Conservation (phyloP, 1,140 invertebrate genomes). For the Nymphalis io region DNA sequence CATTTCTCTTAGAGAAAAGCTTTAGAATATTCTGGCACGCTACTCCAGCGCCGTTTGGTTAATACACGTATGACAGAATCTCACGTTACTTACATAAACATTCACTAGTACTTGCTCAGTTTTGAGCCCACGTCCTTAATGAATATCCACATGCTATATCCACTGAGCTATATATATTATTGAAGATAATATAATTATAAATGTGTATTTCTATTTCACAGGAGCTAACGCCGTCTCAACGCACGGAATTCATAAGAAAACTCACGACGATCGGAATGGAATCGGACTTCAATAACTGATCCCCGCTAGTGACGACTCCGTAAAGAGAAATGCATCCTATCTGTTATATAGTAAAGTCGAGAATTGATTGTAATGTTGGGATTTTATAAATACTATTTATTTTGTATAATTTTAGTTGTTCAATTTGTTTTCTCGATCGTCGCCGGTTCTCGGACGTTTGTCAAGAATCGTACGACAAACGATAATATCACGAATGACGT, state of each 20-base stretch:
- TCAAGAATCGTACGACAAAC: background rate
- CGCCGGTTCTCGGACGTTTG: background rate
- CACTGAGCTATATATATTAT: background rate
- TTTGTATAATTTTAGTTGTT: background rate
- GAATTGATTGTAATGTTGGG: background rate
- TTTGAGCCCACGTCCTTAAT: too few relatives aligned
- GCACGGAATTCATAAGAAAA: conserved; percentile 87
- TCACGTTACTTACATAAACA: too few relatives aligned
- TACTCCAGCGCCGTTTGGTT: too few relatives aligned
- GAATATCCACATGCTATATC: conserved; percentile 1
- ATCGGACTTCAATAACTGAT: conserved; percentile 41
- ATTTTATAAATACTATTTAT: background rate
- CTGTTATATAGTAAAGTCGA: background rate
- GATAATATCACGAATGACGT: background rate
- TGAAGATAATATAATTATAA: background rate
- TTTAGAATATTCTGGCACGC: too few relatives aligned
- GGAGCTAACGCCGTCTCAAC: conserved; percentile 87
- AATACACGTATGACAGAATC: too few relatives aligned
- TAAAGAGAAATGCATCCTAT: background rate
- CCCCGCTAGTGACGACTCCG: background rate
- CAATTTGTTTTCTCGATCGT: background rate
- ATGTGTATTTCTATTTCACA: conserved; percentile 74
- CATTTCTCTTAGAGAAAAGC: too few relatives aligned
- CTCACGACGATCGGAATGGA: conserved; percentile 80
- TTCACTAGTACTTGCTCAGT: too few relatives aligned